A percentile compares a stretch with the other conserved stretches of the same genome.
Conservation (phyloP, 2,113 vertebrate species). For the Misgurnus mizolepis region DNA sequence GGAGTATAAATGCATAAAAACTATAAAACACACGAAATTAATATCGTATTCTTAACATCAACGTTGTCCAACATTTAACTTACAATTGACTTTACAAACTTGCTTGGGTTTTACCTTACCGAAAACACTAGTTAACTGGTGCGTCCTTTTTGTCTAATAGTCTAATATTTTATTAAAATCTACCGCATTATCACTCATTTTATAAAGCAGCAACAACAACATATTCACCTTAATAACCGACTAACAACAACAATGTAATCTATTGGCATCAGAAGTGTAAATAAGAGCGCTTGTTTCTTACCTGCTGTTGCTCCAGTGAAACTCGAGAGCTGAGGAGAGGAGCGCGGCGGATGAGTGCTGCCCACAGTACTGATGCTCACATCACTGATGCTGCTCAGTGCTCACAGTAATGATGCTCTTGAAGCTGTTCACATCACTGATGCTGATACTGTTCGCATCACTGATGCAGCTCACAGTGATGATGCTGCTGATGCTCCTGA, state of each 20-base stretch:
- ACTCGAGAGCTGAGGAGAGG: not conserved
- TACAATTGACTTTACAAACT: too few species aligned
- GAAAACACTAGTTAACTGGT: not conserved
- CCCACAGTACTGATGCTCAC: not conserved
- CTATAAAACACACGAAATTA: too few species aligned
- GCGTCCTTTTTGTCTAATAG: not conserved
- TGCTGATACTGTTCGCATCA: too few species aligned
- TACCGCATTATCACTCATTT: not conserved
- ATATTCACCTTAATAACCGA: not conserved
- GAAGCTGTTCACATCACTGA: too few species aligned
- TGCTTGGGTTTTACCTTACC: not conserved
- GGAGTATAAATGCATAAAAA: too few species aligned
- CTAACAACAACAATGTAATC: not conserved
- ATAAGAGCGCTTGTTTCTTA: constrained; percentile 1
- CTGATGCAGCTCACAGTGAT: not conserved
- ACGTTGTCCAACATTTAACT: too few species aligned
- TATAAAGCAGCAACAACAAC: not conserved
- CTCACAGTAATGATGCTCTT: too few species aligned
- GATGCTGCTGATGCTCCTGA: not conserved
- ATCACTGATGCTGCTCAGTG: not conserved
- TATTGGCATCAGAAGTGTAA: not conserved
- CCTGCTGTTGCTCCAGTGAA: constrained; percentile 22
- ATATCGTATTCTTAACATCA: too few species aligned
- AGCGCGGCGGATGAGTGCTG: not conserved
- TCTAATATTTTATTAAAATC: not conserved